Conservation (phyloP, 2,888 invertebrate species). For the Mylabris sibirica region DNA sequence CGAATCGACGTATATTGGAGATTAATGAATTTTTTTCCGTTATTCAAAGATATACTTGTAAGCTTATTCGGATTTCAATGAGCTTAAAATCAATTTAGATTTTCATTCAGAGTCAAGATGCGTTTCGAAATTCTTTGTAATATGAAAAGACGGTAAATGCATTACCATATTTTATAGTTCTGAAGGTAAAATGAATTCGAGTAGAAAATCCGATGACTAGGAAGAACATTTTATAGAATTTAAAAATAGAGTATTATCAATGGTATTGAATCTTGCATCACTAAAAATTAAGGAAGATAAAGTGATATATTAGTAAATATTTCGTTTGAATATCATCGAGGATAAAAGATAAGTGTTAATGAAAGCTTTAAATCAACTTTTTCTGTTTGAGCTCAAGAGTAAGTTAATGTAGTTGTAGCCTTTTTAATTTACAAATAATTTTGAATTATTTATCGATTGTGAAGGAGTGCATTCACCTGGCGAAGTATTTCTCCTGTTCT, state of each 20-base stretch:
- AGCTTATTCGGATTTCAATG: not conserved
- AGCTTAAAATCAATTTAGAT: not conserved
- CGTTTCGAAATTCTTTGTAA: not conserved
- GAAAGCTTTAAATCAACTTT: no score
- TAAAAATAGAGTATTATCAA: not conserved
- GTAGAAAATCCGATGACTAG: not conserved
- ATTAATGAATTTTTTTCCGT: not conserved
- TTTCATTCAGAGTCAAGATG: slow-evolving; percentile 9
- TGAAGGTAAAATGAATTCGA: not conserved
- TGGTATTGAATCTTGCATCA: no score
- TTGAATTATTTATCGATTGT: not conserved
- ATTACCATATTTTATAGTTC: slow-evolving; percentile 6
- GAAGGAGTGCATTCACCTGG: no score
- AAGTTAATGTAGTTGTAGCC: no score
- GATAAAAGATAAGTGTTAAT: no score
- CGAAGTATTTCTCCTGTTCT: no score
- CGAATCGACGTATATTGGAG: not conserved
- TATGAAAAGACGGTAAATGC: not conserved
- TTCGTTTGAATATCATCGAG: no score
- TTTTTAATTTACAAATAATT: slow-evolving; percentile 18
- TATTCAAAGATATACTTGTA: not conserved
- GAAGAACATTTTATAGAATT: not conserved
- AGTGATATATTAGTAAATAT: no score
- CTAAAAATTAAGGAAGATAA: no score
- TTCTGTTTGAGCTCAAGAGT: no score